Evolutionary conservation across 2,888 invertebrate genomes (phyloP).

Genomic region (Stenodema calcarata): DNA sequence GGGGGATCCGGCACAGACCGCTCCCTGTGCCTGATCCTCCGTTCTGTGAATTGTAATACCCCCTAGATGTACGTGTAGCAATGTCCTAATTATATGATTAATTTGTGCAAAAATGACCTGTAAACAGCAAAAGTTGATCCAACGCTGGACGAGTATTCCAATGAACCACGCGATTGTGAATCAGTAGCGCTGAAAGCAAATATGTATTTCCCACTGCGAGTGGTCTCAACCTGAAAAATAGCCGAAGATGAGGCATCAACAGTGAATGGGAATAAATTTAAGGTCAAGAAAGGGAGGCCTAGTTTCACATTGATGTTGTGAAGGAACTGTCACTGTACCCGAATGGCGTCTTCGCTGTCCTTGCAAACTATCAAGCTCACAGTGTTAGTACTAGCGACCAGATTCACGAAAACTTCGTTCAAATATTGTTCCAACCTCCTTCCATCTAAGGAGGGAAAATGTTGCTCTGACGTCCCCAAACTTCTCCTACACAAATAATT

Average conservation of each 20-base stretch:
- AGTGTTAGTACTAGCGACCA: slow-evolving; percentile 34
- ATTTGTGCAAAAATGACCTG: slow-evolving; percentile 13
- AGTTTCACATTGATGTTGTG: too few species aligned
- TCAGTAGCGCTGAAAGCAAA: slow-evolving; percentile 40
- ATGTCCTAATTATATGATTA: too few species aligned
- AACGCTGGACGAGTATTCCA: slow-evolving; percentile 10
- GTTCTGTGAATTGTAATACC: too few species aligned
- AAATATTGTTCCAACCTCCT: slow-evolving; percentile 39
- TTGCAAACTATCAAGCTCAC: slow-evolving; percentile 38
- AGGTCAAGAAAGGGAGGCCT: too few species aligned
- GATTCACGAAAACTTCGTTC: slow-evolving; percentile 44
- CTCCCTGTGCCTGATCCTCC: too few species aligned
- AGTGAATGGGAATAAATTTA: too few species aligned
- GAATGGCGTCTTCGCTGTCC: slow-evolving; percentile 42
- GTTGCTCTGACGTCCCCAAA: slow-evolving; percentile 33
- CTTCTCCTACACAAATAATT: slow-evolving; percentile 9
- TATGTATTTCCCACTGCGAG: slow-evolving; percentile 36
- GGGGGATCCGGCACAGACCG: too few species aligned
- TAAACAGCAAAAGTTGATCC: slow-evolving; percentile 43
- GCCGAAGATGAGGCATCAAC: too few species aligned
- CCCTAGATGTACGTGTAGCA: too few species aligned
- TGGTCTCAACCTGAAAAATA: slow-evolving; percentile 25
- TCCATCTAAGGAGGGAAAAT: slow-evolving; percentile 15
- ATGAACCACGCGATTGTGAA: background rate
- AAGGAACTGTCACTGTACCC: background rate